Conservation (phyloP, 2,888 invertebrate genomes). For the Tupiocoris notatus region DNA sequence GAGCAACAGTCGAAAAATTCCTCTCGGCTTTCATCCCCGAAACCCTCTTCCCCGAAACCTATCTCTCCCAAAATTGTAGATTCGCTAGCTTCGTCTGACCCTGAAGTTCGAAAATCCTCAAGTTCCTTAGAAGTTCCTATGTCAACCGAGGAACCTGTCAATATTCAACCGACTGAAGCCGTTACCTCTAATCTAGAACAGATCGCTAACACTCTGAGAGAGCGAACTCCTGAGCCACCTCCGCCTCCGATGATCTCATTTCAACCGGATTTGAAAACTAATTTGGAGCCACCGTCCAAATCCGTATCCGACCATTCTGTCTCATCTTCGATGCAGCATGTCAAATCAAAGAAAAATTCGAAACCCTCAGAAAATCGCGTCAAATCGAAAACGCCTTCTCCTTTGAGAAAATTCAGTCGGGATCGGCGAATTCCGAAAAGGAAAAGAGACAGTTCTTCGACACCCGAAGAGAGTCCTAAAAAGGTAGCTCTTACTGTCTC, state of each 20-base stretch:
- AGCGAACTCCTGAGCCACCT: not conserved
- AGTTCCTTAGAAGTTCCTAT: not conserved
- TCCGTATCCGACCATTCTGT: not conserved
- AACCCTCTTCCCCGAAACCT: not conserved
- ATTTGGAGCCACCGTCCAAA: not conserved
- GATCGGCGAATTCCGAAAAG: not conserved
- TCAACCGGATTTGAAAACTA: not conserved
- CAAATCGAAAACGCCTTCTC: constrained; percentile 19
- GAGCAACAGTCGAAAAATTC: not conserved
- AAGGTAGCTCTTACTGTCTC: not conserved
- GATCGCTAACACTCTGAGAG: not conserved
- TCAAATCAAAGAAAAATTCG: not conserved
- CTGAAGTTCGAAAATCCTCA: not conserved
- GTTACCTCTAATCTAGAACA: not conserved
- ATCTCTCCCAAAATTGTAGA: not conserved
- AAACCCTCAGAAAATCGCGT: not conserved
- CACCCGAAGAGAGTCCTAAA: constrained; percentile 6
- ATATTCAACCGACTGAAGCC: not conserved
- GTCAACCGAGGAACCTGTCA: not conserved
- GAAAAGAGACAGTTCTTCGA: constrained; percentile 7
- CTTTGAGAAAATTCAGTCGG: not conserved
- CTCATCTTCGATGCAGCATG: not conserved
- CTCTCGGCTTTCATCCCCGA: not conserved
- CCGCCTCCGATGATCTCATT: not conserved
- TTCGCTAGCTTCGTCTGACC: not conserved